Evolutionary conservation across 2,797 vertebrate species (phyloP).

Genomic region (Scleropages formosus): DNA sequence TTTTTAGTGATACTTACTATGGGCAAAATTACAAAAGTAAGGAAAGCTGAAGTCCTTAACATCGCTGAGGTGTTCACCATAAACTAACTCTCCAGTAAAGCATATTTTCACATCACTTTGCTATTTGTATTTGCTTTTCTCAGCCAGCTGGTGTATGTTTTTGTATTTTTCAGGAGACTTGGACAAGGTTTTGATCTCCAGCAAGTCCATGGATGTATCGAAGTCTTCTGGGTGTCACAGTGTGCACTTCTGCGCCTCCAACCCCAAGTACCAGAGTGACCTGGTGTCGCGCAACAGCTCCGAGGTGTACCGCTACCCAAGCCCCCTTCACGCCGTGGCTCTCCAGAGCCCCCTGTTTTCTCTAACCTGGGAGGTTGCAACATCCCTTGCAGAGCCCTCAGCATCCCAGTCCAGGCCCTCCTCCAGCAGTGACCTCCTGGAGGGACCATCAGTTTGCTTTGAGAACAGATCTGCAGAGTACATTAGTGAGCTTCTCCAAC

Average conservation of each 20-base stretch:
- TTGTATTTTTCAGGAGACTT: constrained; percentile 79
- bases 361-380: constrained; percentile 50
- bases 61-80: too few species aligned
- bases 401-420: constrained; percentile 32
- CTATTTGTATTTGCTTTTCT: too few species aligned
- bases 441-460: constrained; percentile 28
- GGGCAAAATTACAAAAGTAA: too few species aligned
- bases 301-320: constrained; percentile 89
- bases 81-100: background rate
- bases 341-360: constrained; percentile 90
- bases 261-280: constrained; percentile 82
- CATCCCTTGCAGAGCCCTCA: constrained; percentile 42
- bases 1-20: too few species aligned
- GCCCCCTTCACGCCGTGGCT: constrained; percentile 90
- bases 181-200: constrained; percentile 68
- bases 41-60: too few species aligned
- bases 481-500: constrained; percentile 77
- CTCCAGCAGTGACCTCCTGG: constrained; percentile 47
- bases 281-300: constrained; percentile 77
- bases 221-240: constrained; percentile 51
- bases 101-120: background rate
- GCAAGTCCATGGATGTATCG: constrained; percentile 58
- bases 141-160: constrained; percentile 11
- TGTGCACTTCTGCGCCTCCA: constrained; percentile 51
- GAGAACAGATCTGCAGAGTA: constrained; percentile 68